phyloP scores from a whole-genome alignment of 2,888 invertebrate genomes.

The Chymomyza amoena region DNA sequence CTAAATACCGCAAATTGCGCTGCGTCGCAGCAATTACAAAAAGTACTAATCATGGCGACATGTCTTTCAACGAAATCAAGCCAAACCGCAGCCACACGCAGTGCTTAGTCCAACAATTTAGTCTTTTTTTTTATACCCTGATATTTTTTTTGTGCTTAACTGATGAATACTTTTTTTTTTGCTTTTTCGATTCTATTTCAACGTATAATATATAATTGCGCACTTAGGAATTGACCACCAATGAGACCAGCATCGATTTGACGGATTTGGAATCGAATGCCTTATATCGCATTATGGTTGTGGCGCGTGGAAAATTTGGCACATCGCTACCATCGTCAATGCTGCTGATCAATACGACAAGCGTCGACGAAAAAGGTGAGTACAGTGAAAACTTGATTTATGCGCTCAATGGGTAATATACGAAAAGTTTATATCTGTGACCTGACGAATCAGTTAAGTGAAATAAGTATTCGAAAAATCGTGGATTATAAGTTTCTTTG shows the following conservation, averaged over 20 bases:
- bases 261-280: slow-evolving; percentile 83
- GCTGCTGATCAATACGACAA: slow-evolving; percentile 85
- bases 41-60: slow-evolving; percentile 58
- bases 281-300: slow-evolving; percentile 89
- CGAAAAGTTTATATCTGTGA: too few species aligned
- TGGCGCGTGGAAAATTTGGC: slow-evolving; percentile 87
- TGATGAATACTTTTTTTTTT: slow-evolving; percentile 8
- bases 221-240: slow-evolving; percentile 84
- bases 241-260: slow-evolving; percentile 82
- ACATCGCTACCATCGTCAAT: slow-evolving; percentile 90
- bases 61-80: slow-evolving; percentile 41
- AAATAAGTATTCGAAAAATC: too few species aligned
- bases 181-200: slow-evolving; percentile 25
- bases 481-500: too few species aligned
- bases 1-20: slow-evolving; percentile 72
- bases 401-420: background rate
- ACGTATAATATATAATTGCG: slow-evolving; percentile 41
- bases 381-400: background rate
- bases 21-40: slow-evolving; percentile 67
- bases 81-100: slow-evolving; percentile 16
- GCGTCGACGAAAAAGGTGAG: slow-evolving; percentile 61
- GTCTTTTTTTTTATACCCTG: slow-evolving; percentile 5
- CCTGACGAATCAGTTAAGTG: too few species aligned
- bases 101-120: background rate
- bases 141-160: background rate